A percentile compares a stretch with the other conserved stretches of the same genome.
phyloP scores from a whole-genome alignment of 1,140 invertebrate genomes.

The Anadara kagoshimensis region DNA sequence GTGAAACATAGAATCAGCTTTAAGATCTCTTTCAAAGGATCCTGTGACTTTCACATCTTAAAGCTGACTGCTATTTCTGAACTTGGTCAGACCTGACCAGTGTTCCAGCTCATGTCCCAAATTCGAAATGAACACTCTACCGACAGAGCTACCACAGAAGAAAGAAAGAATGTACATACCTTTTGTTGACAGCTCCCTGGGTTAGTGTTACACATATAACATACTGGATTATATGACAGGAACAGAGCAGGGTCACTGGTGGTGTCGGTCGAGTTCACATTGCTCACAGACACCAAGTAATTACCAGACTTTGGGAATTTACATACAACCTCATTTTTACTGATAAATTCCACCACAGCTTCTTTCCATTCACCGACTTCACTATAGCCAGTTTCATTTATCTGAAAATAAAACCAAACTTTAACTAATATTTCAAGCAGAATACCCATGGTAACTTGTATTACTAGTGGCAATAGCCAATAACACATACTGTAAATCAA shows the following conservation, averaged over 20 bases:
- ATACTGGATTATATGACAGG: constrained; percentile 52
- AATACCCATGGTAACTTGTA: not conserved
- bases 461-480: not conserved
- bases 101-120: too few relatives aligned
- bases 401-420: constrained; percentile 30
- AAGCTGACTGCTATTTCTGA: too few relatives aligned
- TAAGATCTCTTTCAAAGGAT: too few relatives aligned
- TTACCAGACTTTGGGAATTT: constrained; percentile 23
- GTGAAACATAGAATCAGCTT: too few relatives aligned
- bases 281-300: constrained; percentile 47
- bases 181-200: constrained; percentile 47
- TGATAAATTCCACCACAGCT: constrained; percentile 26
- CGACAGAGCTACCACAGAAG: too few relatives aligned
- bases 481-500: not conserved
- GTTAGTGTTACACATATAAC: constrained; percentile 48
- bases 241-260: constrained; percentile 43
- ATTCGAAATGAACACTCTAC: too few relatives aligned
- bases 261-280: constrained; percentile 26
- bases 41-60: not conserved
- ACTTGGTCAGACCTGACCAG: too few relatives aligned
- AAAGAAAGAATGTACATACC: constrained; percentile 46
- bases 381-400: constrained; percentile 33
- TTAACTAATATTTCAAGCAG: too few relatives aligned
- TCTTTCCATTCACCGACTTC: constrained; percentile 1
- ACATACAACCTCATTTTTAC: constrained; percentile 40